Conservation (phyloP, 1,140 invertebrate genomes). For the Zaprionus taronus region DNA sequence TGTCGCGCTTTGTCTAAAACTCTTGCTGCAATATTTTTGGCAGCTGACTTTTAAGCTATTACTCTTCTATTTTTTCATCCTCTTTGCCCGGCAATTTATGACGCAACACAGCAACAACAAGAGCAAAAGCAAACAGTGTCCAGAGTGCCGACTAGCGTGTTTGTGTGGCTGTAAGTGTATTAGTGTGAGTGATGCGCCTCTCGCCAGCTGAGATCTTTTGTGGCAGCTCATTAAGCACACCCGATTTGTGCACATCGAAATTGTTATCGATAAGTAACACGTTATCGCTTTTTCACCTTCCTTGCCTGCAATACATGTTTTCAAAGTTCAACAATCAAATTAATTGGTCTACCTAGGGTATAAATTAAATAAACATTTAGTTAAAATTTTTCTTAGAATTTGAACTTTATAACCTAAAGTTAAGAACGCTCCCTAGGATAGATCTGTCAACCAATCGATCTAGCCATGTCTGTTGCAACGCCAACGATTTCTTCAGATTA, state of each 20-base stretch:
- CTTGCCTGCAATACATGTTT: too few relatives aligned
- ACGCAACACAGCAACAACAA: neutral
- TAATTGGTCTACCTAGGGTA: too few relatives aligned
- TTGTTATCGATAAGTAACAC: neutral
- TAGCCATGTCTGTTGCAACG: too few relatives aligned
- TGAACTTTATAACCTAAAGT: too few relatives aligned
- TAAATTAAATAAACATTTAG: too few relatives aligned
- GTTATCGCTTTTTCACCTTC: neutral
- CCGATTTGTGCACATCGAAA: neutral
- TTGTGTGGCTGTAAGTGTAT: neutral
- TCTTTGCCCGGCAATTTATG: constrained; percentile 36
- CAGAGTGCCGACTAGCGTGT: neutral
- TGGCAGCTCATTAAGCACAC: neutral
- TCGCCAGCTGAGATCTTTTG: neutral
- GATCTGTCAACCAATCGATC: too few relatives aligned
- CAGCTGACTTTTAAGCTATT: constrained; percentile 42
- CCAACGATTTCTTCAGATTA: too few relatives aligned
- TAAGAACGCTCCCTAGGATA: too few relatives aligned
- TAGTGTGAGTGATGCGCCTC: neutral
- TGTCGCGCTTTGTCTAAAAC: constrained; percentile 52
- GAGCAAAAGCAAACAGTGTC: neutral
- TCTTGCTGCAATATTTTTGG: constrained; percentile 40
- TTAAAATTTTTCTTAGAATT: too few relatives aligned
- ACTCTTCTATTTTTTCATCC: constrained; percentile 12
- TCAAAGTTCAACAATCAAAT: too few relatives aligned